A percentile compares a stretch with the other conserved stretches of the same genome.
These are phyloP conservation scores for Dryomyza anilis DNA, from an alignment of 2,888 invertebrate species.

Conservation along the genomic window DNA sequence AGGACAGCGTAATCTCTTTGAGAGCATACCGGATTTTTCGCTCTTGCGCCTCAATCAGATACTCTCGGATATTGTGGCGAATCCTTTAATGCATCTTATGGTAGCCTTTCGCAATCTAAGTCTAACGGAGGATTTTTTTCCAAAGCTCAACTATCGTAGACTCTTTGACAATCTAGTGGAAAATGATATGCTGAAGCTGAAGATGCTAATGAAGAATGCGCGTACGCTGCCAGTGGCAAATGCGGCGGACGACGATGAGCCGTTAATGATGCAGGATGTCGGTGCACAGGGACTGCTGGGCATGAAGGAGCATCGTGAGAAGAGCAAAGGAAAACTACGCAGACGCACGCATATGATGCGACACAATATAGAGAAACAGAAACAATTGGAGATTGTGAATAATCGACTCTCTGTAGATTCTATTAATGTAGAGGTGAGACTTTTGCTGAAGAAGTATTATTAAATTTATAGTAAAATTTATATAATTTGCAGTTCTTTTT, in stretches of 20 bases:
- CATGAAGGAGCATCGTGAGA: slow-evolving; percentile 63
- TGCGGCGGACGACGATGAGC: slow-evolving; percentile 56
- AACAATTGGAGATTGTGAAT: slow-evolving; percentile 40
- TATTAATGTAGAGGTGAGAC: slow-evolving; percentile 65
- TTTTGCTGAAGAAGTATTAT: no score
- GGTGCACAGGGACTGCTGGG: slow-evolving; percentile 57
- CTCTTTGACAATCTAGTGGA: slow-evolving; percentile 65
- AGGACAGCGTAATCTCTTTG: slow-evolving; percentile 73
- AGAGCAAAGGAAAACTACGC: slow-evolving; percentile 64
- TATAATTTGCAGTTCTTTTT: slow-evolving; percentile 48
- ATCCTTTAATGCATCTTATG: slow-evolving; percentile 74
- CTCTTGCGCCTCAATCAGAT: slow-evolving; percentile 70
- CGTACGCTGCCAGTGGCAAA: slow-evolving; percentile 38
- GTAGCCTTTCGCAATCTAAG: slow-evolving; percentile 72
- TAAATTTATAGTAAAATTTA: neutral
- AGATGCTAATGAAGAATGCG: slow-evolving; percentile 44
- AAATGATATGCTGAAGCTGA: slow-evolving; percentile 63
- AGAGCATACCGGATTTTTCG: slow-evolving; percentile 70
- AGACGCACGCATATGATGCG: slow-evolving; percentile 59
- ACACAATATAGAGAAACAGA: slow-evolving; percentile 44
- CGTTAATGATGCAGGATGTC: slow-evolving; percentile 50
- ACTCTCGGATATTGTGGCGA: slow-evolving; percentile 71
- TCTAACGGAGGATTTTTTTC: slow-evolving; percentile 70
- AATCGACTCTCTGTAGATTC: slow-evolving; percentile 61
- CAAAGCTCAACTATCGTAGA: slow-evolving; percentile 66